Base-by-base conservation (phyloP, 2,797 vertebrate genomes). In the Cryptoblepharus egeriae region DNA sequence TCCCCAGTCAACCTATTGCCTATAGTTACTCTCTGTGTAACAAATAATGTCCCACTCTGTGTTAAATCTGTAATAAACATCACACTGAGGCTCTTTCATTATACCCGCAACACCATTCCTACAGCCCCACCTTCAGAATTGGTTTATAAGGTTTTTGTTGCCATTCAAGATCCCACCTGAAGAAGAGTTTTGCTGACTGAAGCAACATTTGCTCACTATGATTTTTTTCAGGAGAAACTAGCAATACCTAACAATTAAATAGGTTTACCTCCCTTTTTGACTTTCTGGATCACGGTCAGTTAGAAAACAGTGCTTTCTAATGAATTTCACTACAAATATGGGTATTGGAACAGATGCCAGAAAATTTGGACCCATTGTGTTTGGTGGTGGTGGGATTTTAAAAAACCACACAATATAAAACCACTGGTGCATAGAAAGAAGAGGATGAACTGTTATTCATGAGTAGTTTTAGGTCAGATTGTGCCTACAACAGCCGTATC, bases 391-490 rank as follows among this genome's bases (percentile, higher is more conserved):
- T 73, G 39, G 39, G 55, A 32, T 77, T 77, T 55, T 32, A 68
- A 69, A 77, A 60, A 80, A 71, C 35, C 69, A 85, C 20, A 49
- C 63, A 82, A 45, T 75, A 78, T 79, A 28, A 69, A 20, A 75
- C 32, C 1, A 6, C 1, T 18, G 77, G 26, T 7, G 13, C 11
- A 32, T 0, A 1, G 26, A 16, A 18, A 7, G 75, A 79, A 74
- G 12, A 16, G 67, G 22, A 39, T 76, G 72, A 85, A 70, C 89
- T 55, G 72, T n/a, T 79, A 79, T 77, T 32, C 84, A 86, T 65
- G 30, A 72, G 74, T 77, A 82, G 79, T 58, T 82, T 75, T 87
- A 88, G 35, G 77, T 75, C 81, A 75, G 88, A 93, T 79, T 88
- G 35, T 85, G 57, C 81, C 76, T 52, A 68, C 35, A 79, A 86